Conservation (phyloP, 1,140 invertebrate genomes). For the Psix sp. region DNA sequence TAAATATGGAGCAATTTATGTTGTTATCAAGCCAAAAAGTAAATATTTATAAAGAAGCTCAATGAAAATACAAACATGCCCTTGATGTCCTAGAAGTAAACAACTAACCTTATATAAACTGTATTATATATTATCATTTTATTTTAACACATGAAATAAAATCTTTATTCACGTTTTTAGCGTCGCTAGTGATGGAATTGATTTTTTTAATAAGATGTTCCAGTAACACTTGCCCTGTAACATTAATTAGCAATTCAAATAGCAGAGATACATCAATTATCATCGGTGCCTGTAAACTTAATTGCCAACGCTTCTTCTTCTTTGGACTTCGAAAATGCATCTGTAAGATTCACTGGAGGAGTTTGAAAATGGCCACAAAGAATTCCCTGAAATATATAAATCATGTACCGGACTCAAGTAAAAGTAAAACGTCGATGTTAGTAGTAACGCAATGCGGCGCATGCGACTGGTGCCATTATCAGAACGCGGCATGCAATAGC, state of each 20-base stretch:
- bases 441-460: conserved; percentile 46
- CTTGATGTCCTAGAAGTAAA: too few species aligned
- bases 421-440: conserved; percentile 56
- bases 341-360: conserved; percentile 16
- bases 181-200: too few species aligned
- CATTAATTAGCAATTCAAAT: conserved; percentile 56
- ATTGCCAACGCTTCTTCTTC: conserved; percentile 46
- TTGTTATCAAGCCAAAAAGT: too few species aligned
- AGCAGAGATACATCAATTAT: conserved; percentile 55
- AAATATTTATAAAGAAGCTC: too few species aligned
- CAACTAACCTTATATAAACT: too few species aligned
- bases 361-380: conserved; percentile 31
- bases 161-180: too few species aligned
- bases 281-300: conserved; percentile 50
- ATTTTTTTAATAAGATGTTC: conserved; percentile 42
- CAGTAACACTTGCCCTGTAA: conserved; percentile 33
- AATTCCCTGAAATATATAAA: conserved; percentile 56
- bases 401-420: conserved; percentile 42
- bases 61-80: too few species aligned
- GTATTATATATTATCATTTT: too few species aligned
- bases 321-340: conserved; percentile 38
- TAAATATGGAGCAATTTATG: too few species aligned
- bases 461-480: conserved; percentile 60
- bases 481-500: conserved; percentile 56
- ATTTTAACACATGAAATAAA: too few species aligned